Evolutionary conservation across 2,888 invertebrate genomes (phyloP), one percentile per base, ranked within the genome.

Genomic region (Tenodera sinensis): DNA sequence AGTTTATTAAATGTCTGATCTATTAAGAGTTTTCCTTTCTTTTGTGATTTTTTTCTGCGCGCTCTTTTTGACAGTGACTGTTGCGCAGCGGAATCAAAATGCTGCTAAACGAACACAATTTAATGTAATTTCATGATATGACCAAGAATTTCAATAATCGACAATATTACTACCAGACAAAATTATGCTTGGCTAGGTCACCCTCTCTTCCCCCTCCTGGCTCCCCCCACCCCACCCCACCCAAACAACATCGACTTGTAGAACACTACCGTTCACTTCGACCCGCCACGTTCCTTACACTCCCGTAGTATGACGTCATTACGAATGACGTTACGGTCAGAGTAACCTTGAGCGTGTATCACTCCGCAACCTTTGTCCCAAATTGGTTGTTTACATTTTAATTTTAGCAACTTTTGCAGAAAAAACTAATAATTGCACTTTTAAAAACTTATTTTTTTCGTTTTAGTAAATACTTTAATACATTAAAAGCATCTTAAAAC

Each of bases 301-400:
- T 89, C 83, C 81, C 88, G 85, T 86, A 86, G 88, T 86, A 81
- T 90, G 90, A 90, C 89, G 90, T 90, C 90, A 90, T 85, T 20
- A 87, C 28, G 88, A 83, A 89, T 90, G 90, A 90, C 90, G 89
- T 89, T 88, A 87, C 89, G 89, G 89, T 84, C 84, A 85, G 91
- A 91, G 91, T 91, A 91, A 91, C 91, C 91, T 91, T 91, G 91
- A 91, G 90, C 89, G 88, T 89, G 90, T 91, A 91, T 91, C 88
- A 86, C 85, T 91, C 91, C 91, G 91, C 91, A 88, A 83, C 90
- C 89, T 88, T 90, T 90, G 90, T 89, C 90, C 91, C 90, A 89
- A 83, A 90, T 91, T 87, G 83, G 87, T 89, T 91, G 91, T 91
- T 91, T 91, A 91, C 90, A 90, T 91, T 90, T 27, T 71, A 54